These are phyloP conservation scores for Papilio dardanus DNA, from an alignment of 1,140 invertebrate genomes.

Conservation along the genomic window DNA sequence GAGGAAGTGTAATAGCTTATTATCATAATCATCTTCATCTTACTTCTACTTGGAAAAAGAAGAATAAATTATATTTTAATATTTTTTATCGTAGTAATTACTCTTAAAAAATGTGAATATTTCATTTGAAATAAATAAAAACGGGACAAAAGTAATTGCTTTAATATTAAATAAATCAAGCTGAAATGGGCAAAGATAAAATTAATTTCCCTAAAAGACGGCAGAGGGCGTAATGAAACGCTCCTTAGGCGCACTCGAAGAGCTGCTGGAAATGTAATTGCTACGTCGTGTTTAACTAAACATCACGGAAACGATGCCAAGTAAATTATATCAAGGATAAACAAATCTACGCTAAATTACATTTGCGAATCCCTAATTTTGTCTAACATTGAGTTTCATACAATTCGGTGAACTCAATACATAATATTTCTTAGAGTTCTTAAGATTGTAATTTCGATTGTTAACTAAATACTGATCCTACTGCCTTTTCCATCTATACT, in stretches of 20 bases:
- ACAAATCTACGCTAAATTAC: conserved; percentile 1
- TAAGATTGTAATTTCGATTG: too few relatives aligned
- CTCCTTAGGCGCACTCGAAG: conserved; percentile 2
- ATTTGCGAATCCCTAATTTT: background rate
- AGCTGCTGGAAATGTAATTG: conserved; percentile 13
- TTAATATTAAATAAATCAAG: conserved; percentile 12
- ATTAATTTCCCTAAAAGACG: conserved; percentile 19
- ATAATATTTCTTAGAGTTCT: too few relatives aligned
- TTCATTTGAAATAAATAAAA: conserved; percentile 21
- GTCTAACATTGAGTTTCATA: background rate
- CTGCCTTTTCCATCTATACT: too few relatives aligned
- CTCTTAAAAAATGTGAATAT: background rate
- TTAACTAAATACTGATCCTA: too few relatives aligned
- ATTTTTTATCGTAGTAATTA: background rate
- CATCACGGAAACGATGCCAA: background rate
- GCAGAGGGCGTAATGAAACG: conserved; percentile 2
- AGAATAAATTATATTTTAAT: background rate
- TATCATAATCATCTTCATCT: too few relatives aligned
- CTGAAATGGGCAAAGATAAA: conserved; percentile 21
- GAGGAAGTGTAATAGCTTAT: background rate
- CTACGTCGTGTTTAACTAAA: conserved; percentile 6
- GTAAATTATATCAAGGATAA: conserved; percentile 9
- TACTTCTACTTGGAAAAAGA: too few relatives aligned
- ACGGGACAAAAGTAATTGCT: conserved; percentile 13
- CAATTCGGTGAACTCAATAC: background rate